Base-by-base conservation (phyloP, 2,797 vertebrate genomes). In the Rhynchotus rufescens region DNA sequence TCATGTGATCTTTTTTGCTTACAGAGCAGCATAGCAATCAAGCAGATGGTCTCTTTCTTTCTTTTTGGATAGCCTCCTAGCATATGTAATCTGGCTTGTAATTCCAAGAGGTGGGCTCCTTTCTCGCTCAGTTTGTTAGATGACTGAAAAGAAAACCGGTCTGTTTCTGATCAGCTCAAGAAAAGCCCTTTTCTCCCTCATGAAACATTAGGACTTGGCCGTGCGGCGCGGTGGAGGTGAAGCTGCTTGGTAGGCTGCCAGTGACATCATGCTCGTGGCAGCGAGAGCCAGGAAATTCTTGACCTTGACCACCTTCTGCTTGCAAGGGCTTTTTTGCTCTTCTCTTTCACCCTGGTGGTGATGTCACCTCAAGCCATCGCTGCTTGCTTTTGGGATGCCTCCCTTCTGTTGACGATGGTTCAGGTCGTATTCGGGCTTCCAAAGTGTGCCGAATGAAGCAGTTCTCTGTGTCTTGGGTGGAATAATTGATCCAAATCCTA, bases 41-140 rank as follows among this genome's bases (percentile, higher is more conserved):
- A 60, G 89, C 96, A 97, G 94, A 96, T 96, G 97, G 94, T 79
- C 69, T 86, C 89, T 90, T 88, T 93, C 40, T 75, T 69, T 19
- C 71, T 85, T 68, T 17, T 64, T 94, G 90, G 86, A 93, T 96
- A 40, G 71, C 89, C 92, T 95, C 95, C 86, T 95, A 9, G 88
- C 49, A 4, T 86, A 6, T 92, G 90, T 88, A 68, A 94, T 95
- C 88, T 94, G 36, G 44, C 81, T 77, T 85, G 78, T 59, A 30
- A 51, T 95, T 94, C 90, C 91, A 89, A 52, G 88, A 85, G 89
- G 81, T 93, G 89, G 78, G 69, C 84, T 86, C 75, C 86, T 81
- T 51, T 49, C 85, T 94, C 9, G 4, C 87, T 91, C 56, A 1
- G 38, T 86, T 38, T 32, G 67, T 65, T 65, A 45, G n/a, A 90